phyloP scores from a whole-genome alignment of 2,888 invertebrate species.

The Sympetrum striolatum region DNA sequence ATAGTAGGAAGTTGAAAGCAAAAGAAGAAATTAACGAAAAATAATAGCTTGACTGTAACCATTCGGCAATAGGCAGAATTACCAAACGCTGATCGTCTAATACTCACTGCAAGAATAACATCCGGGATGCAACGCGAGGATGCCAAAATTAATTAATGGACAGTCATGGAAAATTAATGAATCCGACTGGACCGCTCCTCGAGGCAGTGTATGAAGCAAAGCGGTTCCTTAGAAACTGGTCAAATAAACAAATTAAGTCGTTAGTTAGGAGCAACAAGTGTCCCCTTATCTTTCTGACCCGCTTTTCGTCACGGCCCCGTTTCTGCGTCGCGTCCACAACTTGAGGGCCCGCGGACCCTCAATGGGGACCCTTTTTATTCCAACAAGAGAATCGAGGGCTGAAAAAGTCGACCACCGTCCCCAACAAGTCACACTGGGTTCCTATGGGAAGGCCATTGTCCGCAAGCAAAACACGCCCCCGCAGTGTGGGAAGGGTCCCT shows the following conservation, averaged over 20 bases:
- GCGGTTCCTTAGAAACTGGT: background rate
- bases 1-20: no score
- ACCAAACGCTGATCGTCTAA: no score
- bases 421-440: background rate
- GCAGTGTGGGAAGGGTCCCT: background rate
- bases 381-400: background rate
- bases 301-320: background rate
- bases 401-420: background rate
- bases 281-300: background rate
- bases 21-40: no score
- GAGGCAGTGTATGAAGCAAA: no score
- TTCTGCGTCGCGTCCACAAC: background rate
- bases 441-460: slow-evolving; percentile 19
- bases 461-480: background rate
- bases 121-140: no score
- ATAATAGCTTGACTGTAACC: no score
- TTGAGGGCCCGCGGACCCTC: background rate
- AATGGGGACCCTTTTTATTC: slow-evolving; percentile 25
- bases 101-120: no score
- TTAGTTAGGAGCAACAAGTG: background rate
- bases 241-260: background rate
- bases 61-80: no score
- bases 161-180: no score
- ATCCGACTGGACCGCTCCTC: no score
- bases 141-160: no score